phyloP scores from a whole-genome alignment of 2,888 invertebrate genomes.

The Tridacna gigas region DNA sequence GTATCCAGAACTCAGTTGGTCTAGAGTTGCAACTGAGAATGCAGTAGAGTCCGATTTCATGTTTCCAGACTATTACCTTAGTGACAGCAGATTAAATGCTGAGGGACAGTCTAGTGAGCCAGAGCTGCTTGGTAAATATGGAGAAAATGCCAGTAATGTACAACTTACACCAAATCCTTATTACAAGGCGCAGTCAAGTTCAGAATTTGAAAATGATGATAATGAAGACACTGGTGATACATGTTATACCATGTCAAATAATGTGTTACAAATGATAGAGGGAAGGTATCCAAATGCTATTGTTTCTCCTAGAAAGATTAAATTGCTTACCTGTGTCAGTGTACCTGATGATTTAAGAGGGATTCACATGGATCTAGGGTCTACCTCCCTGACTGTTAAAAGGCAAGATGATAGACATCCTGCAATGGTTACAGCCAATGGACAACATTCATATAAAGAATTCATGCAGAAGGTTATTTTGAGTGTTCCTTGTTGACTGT shows the following conservation, averaged over 20 bases:
- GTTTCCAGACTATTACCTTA: background rate
- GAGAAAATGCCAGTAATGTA: conserved; percentile 3
- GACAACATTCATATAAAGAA: background rate
- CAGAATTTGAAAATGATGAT: conserved; percentile 20
- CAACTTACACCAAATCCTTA: conserved; percentile 6
- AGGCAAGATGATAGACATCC: background rate
- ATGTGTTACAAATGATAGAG: background rate
- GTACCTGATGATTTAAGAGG: conserved; percentile 31
- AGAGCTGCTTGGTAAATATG: background rate
- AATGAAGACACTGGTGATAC: conserved; percentile 8
- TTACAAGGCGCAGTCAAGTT: conserved; percentile 6
- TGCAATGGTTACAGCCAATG: background rate
- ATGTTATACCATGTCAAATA: background rate
- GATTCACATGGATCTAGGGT: conserved; percentile 10
- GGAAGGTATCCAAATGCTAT: background rate
- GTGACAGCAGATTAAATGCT: background rate
- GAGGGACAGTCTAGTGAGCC: background rate
- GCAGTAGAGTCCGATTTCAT: background rate
- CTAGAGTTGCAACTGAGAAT: background rate
- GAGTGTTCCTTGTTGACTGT: background rate
- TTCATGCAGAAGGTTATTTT: background rate
- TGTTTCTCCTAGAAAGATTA: conserved; percentile 12
- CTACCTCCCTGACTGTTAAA: conserved; percentile 3
- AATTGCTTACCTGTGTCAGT: conserved; percentile 23
- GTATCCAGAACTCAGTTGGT: conserved; percentile 9